phyloP scores from a whole-genome alignment of 2,797 vertebrate species.

The Erethizon dorsatum region DNA sequence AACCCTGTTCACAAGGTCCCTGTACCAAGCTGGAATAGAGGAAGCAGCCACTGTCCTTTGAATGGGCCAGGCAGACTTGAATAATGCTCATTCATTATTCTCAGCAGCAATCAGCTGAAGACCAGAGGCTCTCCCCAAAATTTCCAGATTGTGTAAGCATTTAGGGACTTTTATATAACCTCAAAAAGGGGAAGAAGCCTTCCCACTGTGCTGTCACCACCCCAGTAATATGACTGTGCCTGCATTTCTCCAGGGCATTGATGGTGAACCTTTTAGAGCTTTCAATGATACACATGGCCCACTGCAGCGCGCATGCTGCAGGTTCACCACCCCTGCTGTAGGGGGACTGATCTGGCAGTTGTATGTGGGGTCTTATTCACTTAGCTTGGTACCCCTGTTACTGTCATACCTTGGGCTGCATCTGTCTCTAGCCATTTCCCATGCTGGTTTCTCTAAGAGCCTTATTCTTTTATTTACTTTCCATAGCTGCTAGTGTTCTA shows the following conservation, averaged over 20 bases:
- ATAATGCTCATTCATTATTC: background rate
- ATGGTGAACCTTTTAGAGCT: background rate
- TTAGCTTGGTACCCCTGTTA: background rate
- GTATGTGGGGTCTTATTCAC: background rate
- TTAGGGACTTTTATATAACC: background rate
- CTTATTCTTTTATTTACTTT: background rate
- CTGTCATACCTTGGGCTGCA: background rate
- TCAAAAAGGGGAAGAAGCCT: background rate
- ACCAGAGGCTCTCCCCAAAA: background rate
- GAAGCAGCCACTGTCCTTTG: background rate
- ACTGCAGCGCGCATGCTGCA: background rate
- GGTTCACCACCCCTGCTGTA: background rate
- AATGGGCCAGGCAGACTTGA: background rate
- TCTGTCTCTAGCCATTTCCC: background rate
- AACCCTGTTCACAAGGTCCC: background rate
- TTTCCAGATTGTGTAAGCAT: background rate
- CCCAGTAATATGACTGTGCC: background rate
- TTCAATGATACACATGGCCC: background rate
- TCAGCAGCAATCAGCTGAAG: background rate
- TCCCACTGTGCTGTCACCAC: background rate
- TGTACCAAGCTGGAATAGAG: background rate
- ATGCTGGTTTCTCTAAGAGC: background rate
- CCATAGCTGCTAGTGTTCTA: background rate
- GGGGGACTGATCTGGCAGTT: background rate
- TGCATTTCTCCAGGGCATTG: background rate